phyloP scores from a whole-genome alignment of 2,113 vertebrate genomes.

The Chitala chitala region DNA sequence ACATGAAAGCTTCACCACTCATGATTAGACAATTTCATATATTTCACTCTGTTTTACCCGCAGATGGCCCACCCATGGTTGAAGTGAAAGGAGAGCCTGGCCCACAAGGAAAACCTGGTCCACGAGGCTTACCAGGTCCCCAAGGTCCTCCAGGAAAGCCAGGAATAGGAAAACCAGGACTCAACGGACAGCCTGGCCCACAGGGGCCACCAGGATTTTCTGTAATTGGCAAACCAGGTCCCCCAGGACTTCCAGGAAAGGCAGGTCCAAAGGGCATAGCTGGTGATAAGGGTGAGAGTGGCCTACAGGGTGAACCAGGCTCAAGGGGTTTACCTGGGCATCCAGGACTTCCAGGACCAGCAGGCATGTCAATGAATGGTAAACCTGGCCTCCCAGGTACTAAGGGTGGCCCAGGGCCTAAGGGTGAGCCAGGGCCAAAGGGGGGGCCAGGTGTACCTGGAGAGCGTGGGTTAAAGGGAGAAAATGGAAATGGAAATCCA shows the following conservation, averaged over 20 bases:
- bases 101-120: conserved; percentile 86
- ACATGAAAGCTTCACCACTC: conserved; percentile 7
- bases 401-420: conserved; percentile 74
- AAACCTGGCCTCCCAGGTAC: conserved; percentile 83
- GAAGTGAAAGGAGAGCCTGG: conserved; percentile 93
- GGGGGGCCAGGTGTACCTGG: conserved; percentile 75
- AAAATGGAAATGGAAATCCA: conserved; percentile 85
- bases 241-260: conserved; percentile 88
- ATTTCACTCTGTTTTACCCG: conserved; percentile 43
- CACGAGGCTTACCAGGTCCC: conserved; percentile 79
- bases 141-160: conserved; percentile 87
- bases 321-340: conserved; percentile 77
- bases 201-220: conserved; percentile 85
- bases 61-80: conserved; percentile 84
- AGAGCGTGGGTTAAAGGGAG: conserved; percentile 80
- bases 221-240: conserved; percentile 86
- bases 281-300: conserved; percentile 71
- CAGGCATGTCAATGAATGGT: conserved; percentile 86
- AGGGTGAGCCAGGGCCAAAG: conserved; percentile 81
- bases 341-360: conserved; percentile 84
- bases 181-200: conserved; percentile 82
- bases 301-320: conserved; percentile 79
- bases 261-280: conserved; percentile 76
- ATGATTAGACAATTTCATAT: neutral
- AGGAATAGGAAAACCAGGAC: conserved; percentile 84